These are phyloP conservation scores for Astropecten irregularis DNA, from an alignment of 53 echinoderm and acorn worm species.

Conservation along the genomic window DNA sequence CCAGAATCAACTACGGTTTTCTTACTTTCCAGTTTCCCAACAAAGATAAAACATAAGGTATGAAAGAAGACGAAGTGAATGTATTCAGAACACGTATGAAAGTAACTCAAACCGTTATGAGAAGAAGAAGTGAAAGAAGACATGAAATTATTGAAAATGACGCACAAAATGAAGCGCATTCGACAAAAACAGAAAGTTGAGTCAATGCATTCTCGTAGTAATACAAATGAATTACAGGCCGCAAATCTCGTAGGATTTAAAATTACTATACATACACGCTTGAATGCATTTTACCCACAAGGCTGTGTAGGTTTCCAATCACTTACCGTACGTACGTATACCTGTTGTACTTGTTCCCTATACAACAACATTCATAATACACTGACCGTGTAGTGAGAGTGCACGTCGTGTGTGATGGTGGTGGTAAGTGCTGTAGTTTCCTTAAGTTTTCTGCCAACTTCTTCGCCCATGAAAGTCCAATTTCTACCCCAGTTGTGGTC, in stretches of 20 bases:
- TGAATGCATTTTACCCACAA: slow-evolving; percentile 34
- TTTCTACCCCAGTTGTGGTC: neutral
- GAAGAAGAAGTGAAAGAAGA: too few relatives aligned
- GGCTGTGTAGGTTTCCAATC: neutral
- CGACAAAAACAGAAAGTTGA: too few relatives aligned
- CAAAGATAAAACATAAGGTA: too few relatives aligned
- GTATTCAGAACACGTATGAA: too few relatives aligned
- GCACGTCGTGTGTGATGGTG: neutral
- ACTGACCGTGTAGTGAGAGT: too few relatives aligned
- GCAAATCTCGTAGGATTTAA: neutral
- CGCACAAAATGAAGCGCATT: too few relatives aligned
- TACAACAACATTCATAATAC: too few relatives aligned
- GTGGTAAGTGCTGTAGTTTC: neutral
- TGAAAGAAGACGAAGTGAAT: too few relatives aligned
- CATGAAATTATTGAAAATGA: too few relatives aligned
- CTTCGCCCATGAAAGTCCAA: slow-evolving; percentile 1
- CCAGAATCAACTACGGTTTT: too few relatives aligned
- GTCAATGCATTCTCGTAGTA: neutral
- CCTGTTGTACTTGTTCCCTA: neutral
- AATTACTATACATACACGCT: neutral
- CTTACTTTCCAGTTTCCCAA: too few relatives aligned
- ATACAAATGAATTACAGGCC: neutral
- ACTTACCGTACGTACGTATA: neutral
- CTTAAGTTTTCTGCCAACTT: neutral
- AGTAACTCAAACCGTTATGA: too few relatives aligned